Conservation (phyloP, 2,888 invertebrate genomes). For the Chaetogeoica ovagalla region DNA sequence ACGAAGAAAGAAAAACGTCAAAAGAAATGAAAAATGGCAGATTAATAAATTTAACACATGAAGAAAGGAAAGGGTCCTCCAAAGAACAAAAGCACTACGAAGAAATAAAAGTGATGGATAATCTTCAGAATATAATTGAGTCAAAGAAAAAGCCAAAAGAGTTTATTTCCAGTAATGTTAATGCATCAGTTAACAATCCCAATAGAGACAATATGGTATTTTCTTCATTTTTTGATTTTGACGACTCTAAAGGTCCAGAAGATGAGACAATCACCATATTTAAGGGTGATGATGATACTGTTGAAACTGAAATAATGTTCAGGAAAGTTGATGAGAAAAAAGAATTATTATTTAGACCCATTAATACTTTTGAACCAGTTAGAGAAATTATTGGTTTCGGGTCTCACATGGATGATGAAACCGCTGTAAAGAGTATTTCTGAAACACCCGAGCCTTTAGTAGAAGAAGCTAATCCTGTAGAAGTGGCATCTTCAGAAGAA, state of each 20-base stretch:
- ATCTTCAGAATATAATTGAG: slow-evolving; percentile 46
- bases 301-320: slow-evolving; percentile 42
- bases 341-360: slow-evolving; percentile 52
- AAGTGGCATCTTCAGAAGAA: slow-evolving; percentile 65
- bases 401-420: slow-evolving; percentile 71
- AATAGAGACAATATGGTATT: slow-evolving; percentile 32
- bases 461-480: slow-evolving; percentile 66
- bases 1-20: slow-evolving; percentile 75
- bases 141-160: slow-evolving; percentile 47
- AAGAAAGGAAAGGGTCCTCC: slow-evolving; percentile 62
- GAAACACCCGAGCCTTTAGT: slow-evolving; percentile 61
- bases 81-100: slow-evolving; percentile 55
- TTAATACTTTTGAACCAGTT: slow-evolving; percentile 56
- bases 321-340: slow-evolving; percentile 51
- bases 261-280: slow-evolving; percentile 48
- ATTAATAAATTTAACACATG: slow-evolving; percentile 61
- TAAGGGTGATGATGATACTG: slow-evolving; percentile 46
- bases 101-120: slow-evolving; percentile 57
- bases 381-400: slow-evolving; percentile 71
- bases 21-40: slow-evolving; percentile 65
- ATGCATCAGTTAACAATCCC: slow-evolving; percentile 36
- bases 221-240: slow-evolving; percentile 49
- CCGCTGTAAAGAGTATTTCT: slow-evolving; percentile 78
- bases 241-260: slow-evolving; percentile 41
- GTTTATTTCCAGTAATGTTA: slow-evolving; percentile 27